Percentiles rank a stretch among this genome's conserved stretches.
Evolutionary conservation across 2,797 vertebrate genomes (phyloP).

Genomic region (Oophaga sylvatica): DNA sequence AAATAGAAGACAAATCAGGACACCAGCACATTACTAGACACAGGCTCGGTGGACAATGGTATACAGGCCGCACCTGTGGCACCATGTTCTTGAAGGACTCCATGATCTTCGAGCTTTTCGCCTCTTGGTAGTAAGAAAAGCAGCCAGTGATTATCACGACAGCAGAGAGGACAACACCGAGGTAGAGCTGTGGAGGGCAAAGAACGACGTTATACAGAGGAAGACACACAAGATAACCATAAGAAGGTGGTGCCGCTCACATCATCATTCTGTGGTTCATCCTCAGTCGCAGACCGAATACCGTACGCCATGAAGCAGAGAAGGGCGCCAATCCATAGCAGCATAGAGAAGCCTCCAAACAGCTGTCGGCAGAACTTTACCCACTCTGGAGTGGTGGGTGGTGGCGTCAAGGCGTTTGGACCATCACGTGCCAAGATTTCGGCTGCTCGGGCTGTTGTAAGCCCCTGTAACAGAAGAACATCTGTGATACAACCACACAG

Average conservation of each 20-base stretch:
- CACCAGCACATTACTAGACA: no score
- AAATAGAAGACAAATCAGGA: background rate
- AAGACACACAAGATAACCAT: background rate
- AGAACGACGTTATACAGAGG: no score
- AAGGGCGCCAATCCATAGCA: slow-evolving; percentile 94
- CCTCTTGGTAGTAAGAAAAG: slow-evolving; percentile 93
- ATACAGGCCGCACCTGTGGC: slow-evolving; percentile 66
- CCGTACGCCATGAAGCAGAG: slow-evolving; percentile 91
- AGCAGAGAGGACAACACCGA: slow-evolving; percentile 86
- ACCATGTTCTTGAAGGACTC: slow-evolving; percentile 98
- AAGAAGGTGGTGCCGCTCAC: slow-evolving; percentile 75
- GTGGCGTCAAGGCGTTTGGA: no score
- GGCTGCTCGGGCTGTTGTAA: slow-evolving; percentile 81
- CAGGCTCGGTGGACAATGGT: no score
- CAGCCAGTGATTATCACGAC: slow-evolving; percentile 95
- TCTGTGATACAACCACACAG: rapidly evolving
- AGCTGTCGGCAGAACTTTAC: slow-evolving; percentile 75
- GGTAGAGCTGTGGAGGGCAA: slow-evolving; percentile 38
- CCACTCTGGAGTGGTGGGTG: no score
- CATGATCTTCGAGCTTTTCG: slow-evolving; percentile 98
- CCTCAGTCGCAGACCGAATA: slow-evolving; percentile 82
- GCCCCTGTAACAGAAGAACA: slow-evolving; percentile 77
- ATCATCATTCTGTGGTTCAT: slow-evolving; percentile 86
- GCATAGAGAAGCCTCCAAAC: slow-evolving; percentile 93
- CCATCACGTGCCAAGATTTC: slow-evolving; percentile 80